Conservation (phyloP, 1,140 invertebrate genomes). For the Nylanderia fulva region DNA sequence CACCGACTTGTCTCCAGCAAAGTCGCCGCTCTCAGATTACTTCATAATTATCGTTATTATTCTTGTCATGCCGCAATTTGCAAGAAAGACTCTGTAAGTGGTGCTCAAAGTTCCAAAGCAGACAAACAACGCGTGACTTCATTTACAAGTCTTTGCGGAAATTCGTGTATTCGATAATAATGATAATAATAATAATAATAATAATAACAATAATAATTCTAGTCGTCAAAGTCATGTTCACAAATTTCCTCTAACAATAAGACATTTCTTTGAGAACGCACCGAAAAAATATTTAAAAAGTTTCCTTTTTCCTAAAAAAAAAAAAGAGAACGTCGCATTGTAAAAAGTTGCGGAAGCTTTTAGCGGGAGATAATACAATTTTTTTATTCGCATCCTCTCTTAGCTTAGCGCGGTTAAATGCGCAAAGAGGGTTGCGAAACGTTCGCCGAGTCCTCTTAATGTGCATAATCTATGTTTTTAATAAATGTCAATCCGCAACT, state of each 20-base stretch:
- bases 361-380: slow-evolving; percentile 10
- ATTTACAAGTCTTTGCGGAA: slow-evolving; percentile 34
- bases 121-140: slow-evolving; percentile 53
- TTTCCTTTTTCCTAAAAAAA: neutral
- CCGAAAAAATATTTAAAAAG: neutral
- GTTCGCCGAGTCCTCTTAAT: slow-evolving; percentile 3
- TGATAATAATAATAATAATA: slow-evolving; percentile 31
- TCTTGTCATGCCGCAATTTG: slow-evolving; percentile 37
- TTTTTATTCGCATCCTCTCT: neutral
- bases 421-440: neutral
- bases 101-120: slow-evolving; percentile 36
- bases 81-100: slow-evolving; percentile 36
- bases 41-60: slow-evolving; percentile 46
- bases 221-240: neutral
- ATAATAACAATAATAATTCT: slow-evolving; percentile 23
- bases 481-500: slow-evolving; percentile 43
- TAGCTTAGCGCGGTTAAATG: slow-evolving; percentile 26
- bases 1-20: slow-evolving; percentile 11
- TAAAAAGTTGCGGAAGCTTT: slow-evolving; percentile 22
- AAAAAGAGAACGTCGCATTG: neutral
- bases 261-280: neutral
- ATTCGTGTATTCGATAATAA: slow-evolving; percentile 40
- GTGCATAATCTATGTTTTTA: slow-evolving; percentile 44
- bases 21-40: slow-evolving; percentile 11
- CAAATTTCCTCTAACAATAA: neutral